Percentiles rank a stretch among this genome's conserved stretches.
Evolutionary conservation across 2,797 vertebrate species (phyloP).

Genomic region (Siniperca scherzeri): DNA sequence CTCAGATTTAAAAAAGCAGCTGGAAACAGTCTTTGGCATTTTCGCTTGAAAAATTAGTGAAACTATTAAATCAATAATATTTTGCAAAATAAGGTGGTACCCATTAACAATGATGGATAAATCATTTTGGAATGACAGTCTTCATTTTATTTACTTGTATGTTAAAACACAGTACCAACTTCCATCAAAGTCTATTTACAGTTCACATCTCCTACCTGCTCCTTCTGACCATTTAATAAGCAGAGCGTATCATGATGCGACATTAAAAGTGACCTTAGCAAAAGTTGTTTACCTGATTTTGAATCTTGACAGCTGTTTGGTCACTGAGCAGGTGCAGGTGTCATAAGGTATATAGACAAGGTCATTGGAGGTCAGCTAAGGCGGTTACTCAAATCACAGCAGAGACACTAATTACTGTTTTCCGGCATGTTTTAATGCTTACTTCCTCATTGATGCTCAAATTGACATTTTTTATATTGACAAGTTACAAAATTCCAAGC

Average conservation of each 20-base stretch:
- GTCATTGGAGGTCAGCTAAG: not conserved
- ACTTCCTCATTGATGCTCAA: not conserved
- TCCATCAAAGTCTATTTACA: constrained; percentile 2
- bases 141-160: too few species aligned
- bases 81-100: too few species aligned
- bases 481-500: too few species aligned
- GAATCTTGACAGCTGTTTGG: not conserved
- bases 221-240: not conserved
- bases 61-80: too few species aligned
- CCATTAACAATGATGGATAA: too few species aligned
- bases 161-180: not conserved
- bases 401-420: not conserved
- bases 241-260: not conserved
- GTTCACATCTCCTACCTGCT: not conserved
- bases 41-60: too few species aligned
- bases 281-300: not conserved
- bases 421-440: not conserved
- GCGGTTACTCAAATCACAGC: not conserved
- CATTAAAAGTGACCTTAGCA: not conserved
- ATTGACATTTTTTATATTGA: too few species aligned
- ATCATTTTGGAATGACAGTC: too few species aligned
- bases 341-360: not conserved
- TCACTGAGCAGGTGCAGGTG: constrained; percentile 4
- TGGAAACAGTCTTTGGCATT: too few species aligned
- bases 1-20: too few species aligned